Evolutionary conservation across 2,113 vertebrate genomes (phyloP).

Genomic region (Eublepharis macularius): DNA sequence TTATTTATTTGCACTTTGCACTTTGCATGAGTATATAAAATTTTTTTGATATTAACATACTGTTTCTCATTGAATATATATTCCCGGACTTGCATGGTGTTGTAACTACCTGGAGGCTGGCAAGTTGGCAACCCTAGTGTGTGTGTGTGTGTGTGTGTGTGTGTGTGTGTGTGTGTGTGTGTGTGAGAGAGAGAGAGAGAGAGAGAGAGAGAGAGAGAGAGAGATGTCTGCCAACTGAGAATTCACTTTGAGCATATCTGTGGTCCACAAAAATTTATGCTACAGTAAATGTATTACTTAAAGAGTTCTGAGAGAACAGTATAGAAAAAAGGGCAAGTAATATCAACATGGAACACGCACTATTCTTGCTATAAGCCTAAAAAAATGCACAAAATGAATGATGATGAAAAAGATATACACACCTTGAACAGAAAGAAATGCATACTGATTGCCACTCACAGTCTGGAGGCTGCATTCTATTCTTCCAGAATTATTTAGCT

Average conservation of each 20-base stretch:
- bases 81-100: no score
- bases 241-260: neutral
- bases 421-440: conserved; percentile 86
- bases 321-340: neutral
- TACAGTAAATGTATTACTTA: neutral
- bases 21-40: no score
- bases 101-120: no score
- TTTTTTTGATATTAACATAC: no score
- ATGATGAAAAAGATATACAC: neutral
- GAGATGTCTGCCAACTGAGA: neutral
- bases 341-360: neutral
- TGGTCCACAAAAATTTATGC: neutral
- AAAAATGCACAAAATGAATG: neutral
- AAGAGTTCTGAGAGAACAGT: neutral
- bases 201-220: no score
- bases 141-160: no score
- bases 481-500: conserved; percentile 68
- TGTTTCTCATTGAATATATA: no score
- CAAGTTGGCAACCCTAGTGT: no score
- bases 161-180: no score
- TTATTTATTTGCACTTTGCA: no score
- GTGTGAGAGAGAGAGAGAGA: no score
- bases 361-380: neutral
- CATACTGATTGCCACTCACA: conserved; percentile 36
- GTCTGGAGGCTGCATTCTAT: conserved; percentile 82